Percentiles rank a stretch among this genome's conserved stretches.
Conservation (phyloP, 2,797 vertebrate genomes). For the Gallirallus australis region DNA sequence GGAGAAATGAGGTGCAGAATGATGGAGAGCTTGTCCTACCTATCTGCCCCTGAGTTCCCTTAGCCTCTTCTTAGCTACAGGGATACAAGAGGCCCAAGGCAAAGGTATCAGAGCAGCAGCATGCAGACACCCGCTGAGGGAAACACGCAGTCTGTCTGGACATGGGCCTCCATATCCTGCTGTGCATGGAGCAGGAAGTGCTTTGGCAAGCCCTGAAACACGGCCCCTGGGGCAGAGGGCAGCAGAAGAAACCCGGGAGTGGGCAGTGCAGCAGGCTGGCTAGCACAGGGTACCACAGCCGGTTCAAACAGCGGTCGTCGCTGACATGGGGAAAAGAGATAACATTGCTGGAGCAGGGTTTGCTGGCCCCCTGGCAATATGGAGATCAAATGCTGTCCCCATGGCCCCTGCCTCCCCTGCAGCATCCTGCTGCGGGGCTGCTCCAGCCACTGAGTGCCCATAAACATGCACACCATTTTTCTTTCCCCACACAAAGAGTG, state of each 20-base stretch:
- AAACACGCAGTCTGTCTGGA: background rate
- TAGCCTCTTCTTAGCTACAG: background rate
- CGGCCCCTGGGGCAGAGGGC: rapidly evolving
- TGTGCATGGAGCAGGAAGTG: background rate
- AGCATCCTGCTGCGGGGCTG: background rate
- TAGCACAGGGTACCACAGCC: background rate
- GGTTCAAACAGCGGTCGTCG: background rate
- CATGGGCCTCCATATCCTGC: background rate
- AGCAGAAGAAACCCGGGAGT: background rate
- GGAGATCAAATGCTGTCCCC: background rate
- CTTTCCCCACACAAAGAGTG: constrained; percentile 37
- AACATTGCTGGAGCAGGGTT: background rate
- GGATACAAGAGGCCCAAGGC: background rate
- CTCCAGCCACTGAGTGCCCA: constrained; percentile 8
- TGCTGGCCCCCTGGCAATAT: background rate
- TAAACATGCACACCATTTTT: background rate
- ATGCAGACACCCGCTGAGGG: background rate
- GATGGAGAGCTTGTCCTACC: background rate
- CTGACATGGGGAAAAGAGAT: background rate
- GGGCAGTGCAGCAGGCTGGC: background rate
- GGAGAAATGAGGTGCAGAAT: background rate
- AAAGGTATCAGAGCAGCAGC: background rate
- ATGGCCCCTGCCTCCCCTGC: background rate
- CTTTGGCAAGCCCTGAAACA: background rate
- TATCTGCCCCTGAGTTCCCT: background rate